Evolutionary conservation across 2,888 invertebrate genomes (phyloP), one percentile per base, ranked within the genome.

Genomic region (Plebejus melissa): DNA sequence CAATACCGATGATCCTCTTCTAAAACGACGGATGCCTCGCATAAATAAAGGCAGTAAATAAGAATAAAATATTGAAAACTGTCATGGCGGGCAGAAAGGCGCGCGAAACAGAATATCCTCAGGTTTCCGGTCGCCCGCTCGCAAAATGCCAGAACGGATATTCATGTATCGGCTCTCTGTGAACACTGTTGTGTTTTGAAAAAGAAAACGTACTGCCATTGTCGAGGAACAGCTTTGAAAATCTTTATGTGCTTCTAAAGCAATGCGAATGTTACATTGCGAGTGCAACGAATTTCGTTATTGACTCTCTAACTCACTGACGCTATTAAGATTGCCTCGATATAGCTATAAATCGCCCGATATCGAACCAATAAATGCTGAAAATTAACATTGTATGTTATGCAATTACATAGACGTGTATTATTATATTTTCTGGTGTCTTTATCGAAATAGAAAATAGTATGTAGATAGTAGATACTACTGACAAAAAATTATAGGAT

Each of bases 21-120:
- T 77, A 72, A 77, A 74, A 70, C 84, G 80, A 91, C 90, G 90
- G 91, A 92, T 89, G 84, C 85, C 80, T 80, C 84, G 87, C 90
- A 93, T 91, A 93, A 92, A 93, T 93, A 93, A 93, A 89, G 83
- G 87, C 91, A 86, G 90, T 93, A 93, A 93, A 93, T 93, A 93
- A 93, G 89, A 89, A 90, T 91, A 81, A 93, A 92, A 93, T 93
- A 93, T 93, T 90, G 93, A 88, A 91, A 92, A 93, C 84, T 91
- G 93, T 93, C 93, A 90, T 87, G 87, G 89, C 87, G 88, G 87
- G 86, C 83, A 90, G 89, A 90, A 90, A 90, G 87, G 89, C 88
- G 88, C 87, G 89, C 87, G 90, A 87, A 90, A 90, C 89, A 90
- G 91, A 90, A 92, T 92, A 90, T 91, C 91, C 91, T 87, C 84